Conservation (phyloP, 2,888 invertebrate genomes). For the Drosophila monieri region DNA sequence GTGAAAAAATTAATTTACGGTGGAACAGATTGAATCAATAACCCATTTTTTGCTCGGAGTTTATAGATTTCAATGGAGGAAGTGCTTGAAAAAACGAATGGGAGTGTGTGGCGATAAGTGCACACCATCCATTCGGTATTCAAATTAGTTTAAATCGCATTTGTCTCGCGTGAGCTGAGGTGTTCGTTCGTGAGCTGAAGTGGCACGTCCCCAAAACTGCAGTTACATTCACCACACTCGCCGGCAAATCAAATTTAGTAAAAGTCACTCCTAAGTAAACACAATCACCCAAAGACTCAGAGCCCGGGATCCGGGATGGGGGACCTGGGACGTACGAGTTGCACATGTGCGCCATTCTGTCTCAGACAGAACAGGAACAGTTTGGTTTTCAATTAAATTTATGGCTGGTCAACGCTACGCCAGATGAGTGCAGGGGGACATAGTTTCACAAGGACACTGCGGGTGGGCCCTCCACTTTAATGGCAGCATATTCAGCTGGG, state of each 20-base stretch:
- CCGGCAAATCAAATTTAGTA: conserved; percentile 70
- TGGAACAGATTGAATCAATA: not conserved
- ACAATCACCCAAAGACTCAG: conserved; percentile 8
- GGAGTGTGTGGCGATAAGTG: conserved; percentile 56
- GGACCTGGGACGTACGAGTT: conserved; percentile 20
- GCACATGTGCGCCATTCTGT: conserved; percentile 18
- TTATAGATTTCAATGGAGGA: conserved; percentile 19
- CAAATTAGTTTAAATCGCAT: conserved; percentile 77
- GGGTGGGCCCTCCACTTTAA: conserved; percentile 44
- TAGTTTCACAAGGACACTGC: conserved; percentile 8
- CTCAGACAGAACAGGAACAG: conserved; percentile 56
- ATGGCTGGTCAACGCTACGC: conserved; percentile 60
- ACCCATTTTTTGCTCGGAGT: conserved; percentile 15
- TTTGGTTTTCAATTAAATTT: conserved; percentile 75
- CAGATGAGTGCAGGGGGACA: not conserved
- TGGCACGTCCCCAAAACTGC: conserved; percentile 58
- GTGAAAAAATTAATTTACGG: not conserved
- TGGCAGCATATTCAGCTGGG: conserved; percentile 25
- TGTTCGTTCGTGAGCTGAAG: conserved; percentile 35
- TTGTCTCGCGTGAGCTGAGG: conserved; percentile 63
- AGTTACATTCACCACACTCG: conserved; percentile 49
- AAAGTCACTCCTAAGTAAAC: conserved; percentile 44
- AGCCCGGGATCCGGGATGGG: not conserved
- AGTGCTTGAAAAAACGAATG: conserved; percentile 26
- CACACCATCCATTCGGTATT: conserved; percentile 77